Evolutionary conservation across 2,888 invertebrate genomes (phyloP), one percentile per base, ranked within the genome.

Genomic region (Leptarthrus brevirostris): DNA sequence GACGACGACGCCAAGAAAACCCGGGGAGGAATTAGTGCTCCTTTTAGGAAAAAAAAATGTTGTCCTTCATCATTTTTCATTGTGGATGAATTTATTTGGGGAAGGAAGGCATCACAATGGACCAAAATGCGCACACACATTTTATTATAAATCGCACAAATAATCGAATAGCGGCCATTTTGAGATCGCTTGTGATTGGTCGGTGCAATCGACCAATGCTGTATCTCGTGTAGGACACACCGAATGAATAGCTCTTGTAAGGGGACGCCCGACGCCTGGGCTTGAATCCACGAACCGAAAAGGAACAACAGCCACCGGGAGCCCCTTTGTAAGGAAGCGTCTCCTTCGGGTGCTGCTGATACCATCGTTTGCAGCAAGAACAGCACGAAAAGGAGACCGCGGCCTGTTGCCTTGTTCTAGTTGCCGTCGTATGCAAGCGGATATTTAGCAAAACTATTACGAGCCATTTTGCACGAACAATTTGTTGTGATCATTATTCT

Each of bases 191-290:
- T 84, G 81, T 83, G 83, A 84, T 84, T 84, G 84, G 84, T 84
- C 82, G 82, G 81, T 81, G 81, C 80, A 82, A 83, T 83, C 84
- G 84, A 84, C 84, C 84, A 84, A 84, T 84, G 82, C 84, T 82
- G 82, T 82, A 82, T 82, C 80, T 80, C 79, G 82, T 80, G 69
- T 69, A 69, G 69, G 69, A 69, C 69, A 69, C 69, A 30, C 69
- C 69, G 52, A 52, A 34, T 69, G 69, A 69, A 69, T 69, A 44
- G 52, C 69, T 69, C 36, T 24, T 24, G 5, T 40, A 16, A 22
- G 69, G 52, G 52, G 69, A 52, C 69, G 69, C 52, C 34, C 36
- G 69, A 34, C 16, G 49, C 49, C 24, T n/a, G n/a, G n/a, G n/a
- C n/a, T 26, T 30, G 34, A 61, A 52, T 52, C 52, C 30, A 24